Conservation (phyloP, 2,113 vertebrate species). For the Odontophorus gujanensis region DNA sequence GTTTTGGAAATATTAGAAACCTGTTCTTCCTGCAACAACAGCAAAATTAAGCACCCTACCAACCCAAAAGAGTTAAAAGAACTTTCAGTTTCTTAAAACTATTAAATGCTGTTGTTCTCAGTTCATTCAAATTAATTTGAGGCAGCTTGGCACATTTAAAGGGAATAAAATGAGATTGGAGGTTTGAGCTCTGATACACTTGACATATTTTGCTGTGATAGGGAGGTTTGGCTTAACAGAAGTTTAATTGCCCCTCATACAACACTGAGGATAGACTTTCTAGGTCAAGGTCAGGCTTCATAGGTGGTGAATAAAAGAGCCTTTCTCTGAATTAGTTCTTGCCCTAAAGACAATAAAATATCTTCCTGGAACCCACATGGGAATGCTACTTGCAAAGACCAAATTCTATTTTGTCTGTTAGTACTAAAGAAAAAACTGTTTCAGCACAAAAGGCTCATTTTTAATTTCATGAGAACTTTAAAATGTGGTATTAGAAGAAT, state of each 20-base stretch:
- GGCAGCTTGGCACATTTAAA: not conserved
- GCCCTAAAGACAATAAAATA: conserved; percentile 2
- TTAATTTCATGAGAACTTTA: not conserved
- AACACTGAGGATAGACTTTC: not conserved
- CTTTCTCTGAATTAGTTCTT: conserved; percentile 25
- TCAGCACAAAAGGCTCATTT: not conserved
- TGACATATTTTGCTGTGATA: conserved; percentile 18
- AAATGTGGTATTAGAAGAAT: not conserved
- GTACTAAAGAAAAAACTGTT: not conserved
- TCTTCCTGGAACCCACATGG: not conserved
- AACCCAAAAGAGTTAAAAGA: not conserved
- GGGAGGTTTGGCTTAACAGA: conserved; percentile 13
- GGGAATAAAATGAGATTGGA: conserved; percentile 5
- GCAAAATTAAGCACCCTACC: too few species aligned
- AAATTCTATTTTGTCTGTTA: not conserved
- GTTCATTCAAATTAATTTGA: not conserved
- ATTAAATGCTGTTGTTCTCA: conserved; percentile 14
- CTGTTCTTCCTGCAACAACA: not conserved
- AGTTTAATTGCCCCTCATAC: conserved; percentile 43
- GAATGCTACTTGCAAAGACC: not conserved
- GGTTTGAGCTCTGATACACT: conserved; percentile 5
- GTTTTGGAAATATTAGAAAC: not conserved
- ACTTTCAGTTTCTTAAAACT: not conserved
- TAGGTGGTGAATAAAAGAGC: conserved; percentile 15
- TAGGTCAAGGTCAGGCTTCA: conserved; percentile 19